phyloP scores from a whole-genome alignment of 2,797 vertebrate genomes.

The Halcyon badia region DNA sequence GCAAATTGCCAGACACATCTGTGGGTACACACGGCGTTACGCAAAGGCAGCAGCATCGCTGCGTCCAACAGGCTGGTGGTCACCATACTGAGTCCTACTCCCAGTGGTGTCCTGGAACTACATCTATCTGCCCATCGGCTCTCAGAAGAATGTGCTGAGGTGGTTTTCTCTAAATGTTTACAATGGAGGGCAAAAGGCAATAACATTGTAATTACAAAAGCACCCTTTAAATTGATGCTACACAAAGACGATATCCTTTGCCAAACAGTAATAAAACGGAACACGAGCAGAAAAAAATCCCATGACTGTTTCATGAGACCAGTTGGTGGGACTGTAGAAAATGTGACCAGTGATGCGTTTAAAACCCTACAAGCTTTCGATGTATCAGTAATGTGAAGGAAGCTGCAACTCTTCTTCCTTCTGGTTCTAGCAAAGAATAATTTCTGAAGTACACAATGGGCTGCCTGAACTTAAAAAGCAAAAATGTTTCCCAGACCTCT shows the following conservation, averaged over 20 bases:
- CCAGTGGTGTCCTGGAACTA: not conserved
- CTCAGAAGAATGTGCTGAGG: not conserved
- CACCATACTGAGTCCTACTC: not conserved
- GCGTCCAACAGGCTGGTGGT: not conserved
- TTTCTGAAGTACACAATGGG: not conserved
- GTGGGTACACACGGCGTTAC: not conserved
- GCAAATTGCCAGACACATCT: not conserved
- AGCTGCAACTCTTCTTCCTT: not conserved
- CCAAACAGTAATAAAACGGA: not conserved
- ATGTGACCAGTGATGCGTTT: not conserved
- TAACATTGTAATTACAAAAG: not conserved
- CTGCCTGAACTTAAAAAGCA: not conserved
- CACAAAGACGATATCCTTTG: not conserved
- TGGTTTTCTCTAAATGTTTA: not conserved
- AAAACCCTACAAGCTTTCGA: not conserved
- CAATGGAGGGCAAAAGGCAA: not conserved
- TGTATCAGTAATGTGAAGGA: not conserved
- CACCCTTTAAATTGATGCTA: not conserved
- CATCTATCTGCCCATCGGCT: not conserved
- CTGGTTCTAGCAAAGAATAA: not conserved
- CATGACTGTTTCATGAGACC: not conserved
- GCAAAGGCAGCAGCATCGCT: not conserved
- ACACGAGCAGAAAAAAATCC: not conserved
- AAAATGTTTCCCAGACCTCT: not conserved
- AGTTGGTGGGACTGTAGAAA: not conserved